These are phyloP conservation scores for Uromys caudimaculatus DNA, from an alignment of 2,797 vertebrate genomes.

Conservation along the genomic window DNA sequence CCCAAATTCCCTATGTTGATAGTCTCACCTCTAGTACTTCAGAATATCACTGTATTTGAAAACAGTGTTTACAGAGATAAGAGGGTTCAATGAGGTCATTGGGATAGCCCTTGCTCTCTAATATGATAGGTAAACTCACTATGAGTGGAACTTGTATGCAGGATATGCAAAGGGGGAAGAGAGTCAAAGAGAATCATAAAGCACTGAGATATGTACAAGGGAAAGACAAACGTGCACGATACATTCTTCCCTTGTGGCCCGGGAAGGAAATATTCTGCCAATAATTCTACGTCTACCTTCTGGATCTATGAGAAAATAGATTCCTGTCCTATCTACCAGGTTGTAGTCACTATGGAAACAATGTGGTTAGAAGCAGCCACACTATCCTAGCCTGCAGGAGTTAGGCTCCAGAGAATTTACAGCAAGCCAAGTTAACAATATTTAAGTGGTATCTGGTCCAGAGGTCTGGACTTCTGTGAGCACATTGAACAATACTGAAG, in stretches of 20 bases:
- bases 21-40: background rate
- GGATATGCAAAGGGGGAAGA: background rate
- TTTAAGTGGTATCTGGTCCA: background rate
- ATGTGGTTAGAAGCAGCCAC: background rate
- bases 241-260: background rate
- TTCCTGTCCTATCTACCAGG: background rate
- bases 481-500: background rate
- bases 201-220: background rate
- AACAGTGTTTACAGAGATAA: background rate
- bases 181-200: background rate
- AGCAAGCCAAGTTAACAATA: background rate
- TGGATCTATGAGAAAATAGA: background rate
- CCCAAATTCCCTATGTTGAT: background rate
- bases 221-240: background rate
- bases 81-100: background rate
- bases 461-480: background rate
- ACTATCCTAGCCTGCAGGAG: background rate
- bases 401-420: background rate
- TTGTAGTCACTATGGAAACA: background rate
- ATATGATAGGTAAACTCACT: background rate
- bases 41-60: background rate
- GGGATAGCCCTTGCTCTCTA: background rate
- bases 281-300: background rate
- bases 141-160: background rate
- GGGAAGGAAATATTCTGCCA: background rate